Evolutionary conservation across 2,113 vertebrate species (phyloP).

Genomic region (Balaenoptera acutorostrata): DNA sequence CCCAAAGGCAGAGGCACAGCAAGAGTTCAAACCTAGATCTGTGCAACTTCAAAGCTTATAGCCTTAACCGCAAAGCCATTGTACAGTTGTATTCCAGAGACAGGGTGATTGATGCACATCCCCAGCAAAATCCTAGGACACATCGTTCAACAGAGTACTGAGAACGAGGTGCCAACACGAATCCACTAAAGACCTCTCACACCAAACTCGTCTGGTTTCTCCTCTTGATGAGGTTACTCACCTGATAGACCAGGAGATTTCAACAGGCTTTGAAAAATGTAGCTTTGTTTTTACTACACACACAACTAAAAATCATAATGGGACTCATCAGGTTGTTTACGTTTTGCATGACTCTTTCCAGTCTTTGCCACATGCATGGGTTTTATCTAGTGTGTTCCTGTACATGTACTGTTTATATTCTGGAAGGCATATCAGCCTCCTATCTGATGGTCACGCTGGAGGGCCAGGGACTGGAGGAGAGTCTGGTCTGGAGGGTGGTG

Average conservation of each 20-base stretch:
- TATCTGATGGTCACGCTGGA: neutral
- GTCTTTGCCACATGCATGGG: fast-evolving
- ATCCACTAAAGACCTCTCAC: neutral
- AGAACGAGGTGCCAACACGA: neutral
- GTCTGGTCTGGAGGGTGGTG: neutral
- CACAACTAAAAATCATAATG: neutral
- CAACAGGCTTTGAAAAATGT: neutral
- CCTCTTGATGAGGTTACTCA: conserved; percentile 28
- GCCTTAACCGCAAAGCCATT: neutral
- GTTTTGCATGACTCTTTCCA: neutral
- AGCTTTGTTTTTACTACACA: neutral
- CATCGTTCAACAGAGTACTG: neutral
- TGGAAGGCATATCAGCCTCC: neutral
- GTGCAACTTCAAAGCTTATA: conserved; percentile 12
- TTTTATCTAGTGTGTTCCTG: neutral
- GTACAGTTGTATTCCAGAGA: neutral
- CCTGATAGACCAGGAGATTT: neutral
- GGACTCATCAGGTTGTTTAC: neutral
- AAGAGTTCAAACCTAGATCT: neutral
- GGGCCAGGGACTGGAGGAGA: neutral
- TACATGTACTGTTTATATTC: neutral
- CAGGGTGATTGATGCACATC: neutral
- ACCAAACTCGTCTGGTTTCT: neutral
- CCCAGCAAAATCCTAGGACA: neutral
- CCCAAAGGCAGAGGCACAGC: neutral